Evolutionary conservation across 30 jellyfish, hydroid and myxozoan species (phyloP), one percentile per base, ranked within the genome.

Genomic region (Nemopilema nomurai): DNA sequence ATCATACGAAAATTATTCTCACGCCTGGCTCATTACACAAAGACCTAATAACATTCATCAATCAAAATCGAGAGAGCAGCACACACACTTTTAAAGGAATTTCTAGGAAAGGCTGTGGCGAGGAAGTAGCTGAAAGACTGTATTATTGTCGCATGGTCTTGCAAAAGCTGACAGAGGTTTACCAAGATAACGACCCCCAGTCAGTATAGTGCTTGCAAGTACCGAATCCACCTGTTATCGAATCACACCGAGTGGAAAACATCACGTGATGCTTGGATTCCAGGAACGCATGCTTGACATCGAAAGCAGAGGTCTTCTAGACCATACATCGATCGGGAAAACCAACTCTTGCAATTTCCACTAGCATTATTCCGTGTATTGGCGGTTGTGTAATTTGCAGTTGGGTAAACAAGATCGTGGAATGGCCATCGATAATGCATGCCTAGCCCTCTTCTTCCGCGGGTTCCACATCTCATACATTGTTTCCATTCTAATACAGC

Each of bases 111-210:
- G 98, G 98, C 49, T 92, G 98, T 70, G 87, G 74, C 29, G 98
- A 92, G 28, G 98, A 92, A 20, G 63, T 92, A 18, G 88, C 91
- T 64, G 98, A 92, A 64, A 79, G 98, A 76, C 90, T 92, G 16
- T 96, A 92, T 41, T 92, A 92, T 81, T 92, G 96, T 68, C 89
- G 91, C n/a, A 85, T 92, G 96, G 98, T 92, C 20, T 74, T 92
- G 33, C 98, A 92, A 73, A 92, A 92, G 80, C 91, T 92, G 57
- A 85, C 93, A 13, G 98, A 92, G 31, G 92, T 92, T 26, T 92
- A 92, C 68, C 75, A 88, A 16, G 97, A 92, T 28, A 83, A 63
- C 21, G 86, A 71, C 16, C 81, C 27, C 49, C 77, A 26, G 18
- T 64, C 77, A 62, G 74, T 50, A 29, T 62, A 26, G 57, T 67